Conservation (phyloP, 1,140 invertebrate genomes). For the Globodera rostochiensis region DNA sequence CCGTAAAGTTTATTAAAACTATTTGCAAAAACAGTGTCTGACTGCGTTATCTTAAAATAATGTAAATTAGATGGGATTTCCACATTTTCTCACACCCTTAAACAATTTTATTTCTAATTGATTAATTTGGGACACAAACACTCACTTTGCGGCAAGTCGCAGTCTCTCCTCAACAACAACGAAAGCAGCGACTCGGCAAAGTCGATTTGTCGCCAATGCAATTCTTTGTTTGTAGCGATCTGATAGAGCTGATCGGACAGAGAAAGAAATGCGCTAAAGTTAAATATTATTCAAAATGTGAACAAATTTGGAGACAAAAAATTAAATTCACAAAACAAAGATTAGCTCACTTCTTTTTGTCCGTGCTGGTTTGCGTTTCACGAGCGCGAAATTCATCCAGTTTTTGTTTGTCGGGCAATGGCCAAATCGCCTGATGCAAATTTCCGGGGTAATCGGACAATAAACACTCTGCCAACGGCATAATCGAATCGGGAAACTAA, state of each 20-base stretch:
- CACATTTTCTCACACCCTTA: too few relatives aligned
- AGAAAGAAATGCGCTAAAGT: not conserved
- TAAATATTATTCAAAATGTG: not conserved
- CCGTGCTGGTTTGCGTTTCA: not conserved
- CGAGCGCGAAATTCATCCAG: not conserved
- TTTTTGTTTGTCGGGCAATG: slow-evolving; percentile 27
- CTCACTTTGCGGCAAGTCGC: slow-evolving; percentile 70
- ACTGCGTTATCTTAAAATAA: too few relatives aligned
- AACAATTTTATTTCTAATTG: too few relatives aligned
- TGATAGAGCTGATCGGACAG: not conserved
- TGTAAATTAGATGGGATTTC: too few relatives aligned
- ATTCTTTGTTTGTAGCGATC: slow-evolving; percentile 38
- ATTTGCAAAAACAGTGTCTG: too few relatives aligned
- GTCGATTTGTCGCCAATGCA: slow-evolving; percentile 79
- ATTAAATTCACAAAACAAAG: too few relatives aligned
- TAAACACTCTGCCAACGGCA: slow-evolving; percentile 33
- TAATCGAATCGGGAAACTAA: slow-evolving; percentile 52
- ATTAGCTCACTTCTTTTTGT: not conserved
- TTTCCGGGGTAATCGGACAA: slow-evolving; percentile 40
- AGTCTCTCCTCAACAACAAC: slow-evolving; percentile 75
- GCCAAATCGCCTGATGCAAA: slow-evolving; percentile 33
- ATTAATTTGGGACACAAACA: too few relatives aligned
- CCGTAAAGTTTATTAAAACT: too few relatives aligned
- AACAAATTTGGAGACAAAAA: too few relatives aligned
- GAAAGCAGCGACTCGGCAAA: slow-evolving; percentile 77